Conservation (phyloP, 1,140 invertebrate genomes). For the Cyclina sinensis region DNA sequence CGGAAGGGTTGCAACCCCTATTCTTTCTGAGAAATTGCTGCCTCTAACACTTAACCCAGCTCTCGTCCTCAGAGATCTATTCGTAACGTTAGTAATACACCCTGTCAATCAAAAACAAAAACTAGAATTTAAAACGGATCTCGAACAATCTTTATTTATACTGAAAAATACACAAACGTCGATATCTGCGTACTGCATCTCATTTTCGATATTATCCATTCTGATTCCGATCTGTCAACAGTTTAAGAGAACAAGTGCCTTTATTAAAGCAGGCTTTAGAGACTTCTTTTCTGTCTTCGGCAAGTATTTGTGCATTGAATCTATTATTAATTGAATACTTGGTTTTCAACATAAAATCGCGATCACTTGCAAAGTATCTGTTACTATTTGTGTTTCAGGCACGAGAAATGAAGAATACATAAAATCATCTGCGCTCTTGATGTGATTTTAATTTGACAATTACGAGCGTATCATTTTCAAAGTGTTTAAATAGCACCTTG, state of each 20-base stretch:
- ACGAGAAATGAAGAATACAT: background rate
- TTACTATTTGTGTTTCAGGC: background rate
- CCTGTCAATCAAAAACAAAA: conserved; percentile 69
- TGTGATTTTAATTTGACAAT: conserved; percentile 69
- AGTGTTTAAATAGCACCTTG: conserved; percentile 20
- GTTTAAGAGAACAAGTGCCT: conserved; percentile 21
- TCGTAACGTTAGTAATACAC: conserved; percentile 59
- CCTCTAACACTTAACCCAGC: conserved; percentile 49
- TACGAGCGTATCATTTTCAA: conserved; percentile 63
- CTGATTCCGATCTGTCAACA: background rate
- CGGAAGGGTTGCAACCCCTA: conserved; percentile 57
- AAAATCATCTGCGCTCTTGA: conserved; percentile 21
- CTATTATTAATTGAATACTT: background rate
- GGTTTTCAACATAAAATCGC: background rate
- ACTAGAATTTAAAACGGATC: conserved; percentile 63
- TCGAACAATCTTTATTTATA: conserved; percentile 17
- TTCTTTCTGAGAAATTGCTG: conserved; percentile 66
- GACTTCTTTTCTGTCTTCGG: background rate
- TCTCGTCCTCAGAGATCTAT: conserved; percentile 37
- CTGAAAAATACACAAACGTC: conserved; percentile 43
- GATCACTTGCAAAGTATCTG: background rate
- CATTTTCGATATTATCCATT: conserved; percentile 47
- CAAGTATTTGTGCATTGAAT: background rate
- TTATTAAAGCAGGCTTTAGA: conserved; percentile 20
- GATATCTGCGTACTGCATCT: conserved; percentile 12